phyloP scores from a whole-genome alignment of 2,113 vertebrate species.

The Corvus cornix region DNA sequence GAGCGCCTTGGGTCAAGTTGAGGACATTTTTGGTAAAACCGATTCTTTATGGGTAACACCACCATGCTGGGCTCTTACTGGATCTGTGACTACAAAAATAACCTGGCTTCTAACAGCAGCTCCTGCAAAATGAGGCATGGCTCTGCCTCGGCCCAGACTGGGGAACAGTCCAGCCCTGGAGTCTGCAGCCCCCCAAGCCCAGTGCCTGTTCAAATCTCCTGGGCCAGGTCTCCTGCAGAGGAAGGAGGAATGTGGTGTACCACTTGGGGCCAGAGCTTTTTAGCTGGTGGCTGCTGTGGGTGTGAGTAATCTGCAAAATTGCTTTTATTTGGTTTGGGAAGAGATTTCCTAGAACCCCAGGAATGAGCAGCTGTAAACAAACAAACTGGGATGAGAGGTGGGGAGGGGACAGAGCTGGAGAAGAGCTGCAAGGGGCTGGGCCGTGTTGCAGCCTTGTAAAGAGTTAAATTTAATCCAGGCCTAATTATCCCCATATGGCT shows the following conservation, averaged over 20 bases:
- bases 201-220: accelerated
- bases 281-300: background rate
- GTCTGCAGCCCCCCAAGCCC: accelerated
- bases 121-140: accelerated
- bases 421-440: background rate
- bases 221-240: too few species aligned
- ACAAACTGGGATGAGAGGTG: too few species aligned
- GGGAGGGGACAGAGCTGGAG: background rate
- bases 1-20: accelerated
- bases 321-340: background rate
- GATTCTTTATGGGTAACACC: accelerated
- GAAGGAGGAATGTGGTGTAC: background rate
- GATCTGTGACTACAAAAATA: background rate
- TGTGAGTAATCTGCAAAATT: background rate
- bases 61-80: accelerated
- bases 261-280: accelerated
- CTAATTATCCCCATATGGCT: slow-evolving; percentile 47
- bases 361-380: accelerated
- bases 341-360: background rate
- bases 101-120: accelerated
- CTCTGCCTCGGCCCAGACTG: background rate
- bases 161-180: too few species aligned
- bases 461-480: slow-evolving; percentile 34
- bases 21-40: background rate
- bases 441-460: background rate